A percentile compares a stretch with the other conserved stretches of the same genome.
These are phyloP conservation scores for Hylaeus volcanicus DNA, from an alignment of 1,140 invertebrate species.

Conservation along the genomic window DNA sequence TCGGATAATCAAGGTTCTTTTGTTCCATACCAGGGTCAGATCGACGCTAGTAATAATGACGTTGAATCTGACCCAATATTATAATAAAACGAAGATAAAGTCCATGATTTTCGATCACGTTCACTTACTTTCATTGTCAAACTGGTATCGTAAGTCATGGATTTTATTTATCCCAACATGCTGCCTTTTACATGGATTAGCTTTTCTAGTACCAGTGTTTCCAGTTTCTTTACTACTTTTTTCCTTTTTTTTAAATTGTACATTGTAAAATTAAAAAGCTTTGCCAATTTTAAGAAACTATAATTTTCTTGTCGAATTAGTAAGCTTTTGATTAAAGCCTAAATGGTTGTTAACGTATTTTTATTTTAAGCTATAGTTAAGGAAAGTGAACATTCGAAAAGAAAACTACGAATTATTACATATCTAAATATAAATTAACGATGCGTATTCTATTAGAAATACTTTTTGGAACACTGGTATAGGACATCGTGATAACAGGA, in stretches of 20 bases:
- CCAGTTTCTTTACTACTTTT: neutral
- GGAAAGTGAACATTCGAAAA: neutral
- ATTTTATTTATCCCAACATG: conserved; percentile 11
- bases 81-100: conserved; percentile 9
- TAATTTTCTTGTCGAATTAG: neutral
- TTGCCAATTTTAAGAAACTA: too few species aligned
- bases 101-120: conserved; percentile 13
- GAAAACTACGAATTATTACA: conserved; percentile 16
- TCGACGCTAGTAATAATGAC: conserved; percentile 5
- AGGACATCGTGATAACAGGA: conserved; percentile 14
- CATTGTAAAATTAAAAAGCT: neutral
- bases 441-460: neutral
- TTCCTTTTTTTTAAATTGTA: neutral
- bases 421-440: conserved; percentile 17
- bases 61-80: conserved; percentile 18
- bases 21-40: neutral
- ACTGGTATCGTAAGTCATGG: conserved; percentile 18
- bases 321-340: neutral
- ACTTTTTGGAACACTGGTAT: conserved; percentile 35
- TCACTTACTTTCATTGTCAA: conserved; percentile 20
- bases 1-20: conserved; percentile 39
- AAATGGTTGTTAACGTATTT: neutral
- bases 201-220: conserved; percentile 29
- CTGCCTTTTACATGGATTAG: neutral
- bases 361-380: neutral